These are phyloP conservation scores for Psittacula cyanocephala DNA, from an alignment of 2,113 vertebrate genomes.

Conservation along the genomic window DNA sequence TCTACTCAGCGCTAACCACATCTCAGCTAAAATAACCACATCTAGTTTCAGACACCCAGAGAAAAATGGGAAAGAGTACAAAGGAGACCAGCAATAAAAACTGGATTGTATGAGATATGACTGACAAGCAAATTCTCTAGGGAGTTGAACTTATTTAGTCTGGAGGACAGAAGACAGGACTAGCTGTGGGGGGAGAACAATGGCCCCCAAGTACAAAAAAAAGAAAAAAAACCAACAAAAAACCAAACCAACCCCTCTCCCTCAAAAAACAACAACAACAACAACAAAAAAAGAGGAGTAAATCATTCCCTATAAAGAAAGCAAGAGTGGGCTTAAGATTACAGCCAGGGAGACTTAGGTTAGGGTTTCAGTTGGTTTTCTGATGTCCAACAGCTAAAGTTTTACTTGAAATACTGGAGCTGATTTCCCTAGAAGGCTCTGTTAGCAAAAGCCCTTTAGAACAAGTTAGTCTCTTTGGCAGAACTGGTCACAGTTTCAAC, in stretches of 20 bases:
- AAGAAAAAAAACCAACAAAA: not conserved
- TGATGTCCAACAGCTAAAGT: not conserved
- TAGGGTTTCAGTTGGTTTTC: not conserved
- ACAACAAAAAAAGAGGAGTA: not conserved
- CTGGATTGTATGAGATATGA: not conserved
- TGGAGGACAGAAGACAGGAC: not conserved
- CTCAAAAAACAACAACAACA: not conserved
- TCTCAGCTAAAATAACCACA: not conserved
- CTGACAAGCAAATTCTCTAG: constrained; percentile 32
- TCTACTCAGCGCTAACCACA: not conserved
- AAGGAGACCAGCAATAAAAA: constrained; percentile 18
- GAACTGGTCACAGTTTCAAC: not conserved
- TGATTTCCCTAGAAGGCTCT: not conserved
- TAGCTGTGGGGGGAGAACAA: not conserved
- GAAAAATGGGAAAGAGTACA: not conserved
- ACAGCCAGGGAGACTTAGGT: not conserved
- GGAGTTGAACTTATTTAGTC: constrained; percentile 13
- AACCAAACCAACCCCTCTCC: too few relatives aligned
- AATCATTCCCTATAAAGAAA: not conserved
- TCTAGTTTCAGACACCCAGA: not conserved
- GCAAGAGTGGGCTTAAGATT: not conserved
- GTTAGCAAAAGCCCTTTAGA: not conserved
- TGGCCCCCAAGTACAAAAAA: not conserved
- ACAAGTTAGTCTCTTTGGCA: not conserved
- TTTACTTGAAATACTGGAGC: not conserved